Evolutionary conservation across 2,113 vertebrate genomes (phyloP), one percentile per base, ranked within the genome.

Genomic region (Pyxicephalus adspersus): DNA sequence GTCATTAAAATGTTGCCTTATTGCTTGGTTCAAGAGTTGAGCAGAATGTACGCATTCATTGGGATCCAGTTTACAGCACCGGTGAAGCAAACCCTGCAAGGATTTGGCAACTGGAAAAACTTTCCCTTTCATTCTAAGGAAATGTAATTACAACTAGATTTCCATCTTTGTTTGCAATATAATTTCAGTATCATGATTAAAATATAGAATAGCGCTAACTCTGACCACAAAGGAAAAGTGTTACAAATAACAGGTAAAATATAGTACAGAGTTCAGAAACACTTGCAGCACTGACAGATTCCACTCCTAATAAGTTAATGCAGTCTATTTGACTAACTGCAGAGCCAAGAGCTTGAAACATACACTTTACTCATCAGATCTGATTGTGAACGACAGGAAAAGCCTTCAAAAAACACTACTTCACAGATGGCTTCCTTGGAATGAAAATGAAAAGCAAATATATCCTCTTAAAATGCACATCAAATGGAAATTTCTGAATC

Each of bases 401-500:
- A 81, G 70, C 45, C 79, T 81, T 81, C 70, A 25, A 71, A 58
- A 72, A 81, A 81, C 79, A 73, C 79, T 64, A 81, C 58, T 81
- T 81, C 60, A 34, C 79, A 81, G 68, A 81, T 74, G 60, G 68
- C 68, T 81, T 74, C 60, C 60, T 72, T 63, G 78, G 78, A 80
- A 72, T 80, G 78, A 22, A 72, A 80, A 80, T 72, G 54, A 80
- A 80, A 80, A 80, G 67, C 38, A 80, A 80, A 72, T 72, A 71
- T 80, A 80, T 71, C 45, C 78, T 73, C 28, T 64, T 51, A 64
- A 64, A 73, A 81, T 18, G 60, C 29, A 74, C 51, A 72, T 81
- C 68, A 81, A 81, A 81, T 81, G 79, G 50, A 81, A 81, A 81
- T 64, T 51, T 64, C 60, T 55, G 11, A 71, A 81, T 73, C 68